Evolutionary conservation across 2,888 invertebrate genomes (phyloP), one percentile per base, ranked within the genome.

Genomic region (Catonia carolina): DNA sequence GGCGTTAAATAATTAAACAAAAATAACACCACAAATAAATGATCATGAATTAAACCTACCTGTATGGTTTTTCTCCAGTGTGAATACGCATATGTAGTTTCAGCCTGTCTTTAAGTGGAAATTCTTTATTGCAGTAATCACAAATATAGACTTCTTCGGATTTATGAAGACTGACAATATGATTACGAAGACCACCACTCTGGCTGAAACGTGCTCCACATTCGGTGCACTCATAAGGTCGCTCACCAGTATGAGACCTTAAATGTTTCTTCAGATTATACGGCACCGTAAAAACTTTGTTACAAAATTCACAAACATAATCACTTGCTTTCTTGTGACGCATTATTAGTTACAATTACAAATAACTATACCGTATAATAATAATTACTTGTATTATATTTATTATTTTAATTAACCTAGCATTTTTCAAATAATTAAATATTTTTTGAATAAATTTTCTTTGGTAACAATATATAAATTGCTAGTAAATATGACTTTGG

Each of bases 51-150:
- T 5, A 37, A 15, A n/a, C 12, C 5, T 58, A 67, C 67, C 75
- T 74, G 72, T 84, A 84, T 0, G 84, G 84, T 64, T 83, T 82
- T 65, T 81, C 81, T 2, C 85, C 85, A 0, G 84, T 81, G 70
- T 91, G 91, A 14, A 81, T 78, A 7, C 85, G 76, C 66, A 88
- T 75, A 71, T 91, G 91, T 52, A 85, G 71, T 62, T 82, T 78
- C 54, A 90, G 73, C 33, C 87, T 80, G 67, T 88, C 86, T 71
- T 89, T 85, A 12, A 86, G 74, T 0, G 85, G 81, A 69, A 90
- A 91, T 31, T 81, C 78, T 69, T 86, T 87, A 50, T 82, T 78
- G 70, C 91, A 91, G 63, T 84, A 80, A 65, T 82, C 75, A 69
- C 91, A 91, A 49, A 81, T 76, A 70, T 80, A 87, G 67, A 69